Conservation (phyloP, 2,888 invertebrate species). For the Phaonia tiefii region DNA sequence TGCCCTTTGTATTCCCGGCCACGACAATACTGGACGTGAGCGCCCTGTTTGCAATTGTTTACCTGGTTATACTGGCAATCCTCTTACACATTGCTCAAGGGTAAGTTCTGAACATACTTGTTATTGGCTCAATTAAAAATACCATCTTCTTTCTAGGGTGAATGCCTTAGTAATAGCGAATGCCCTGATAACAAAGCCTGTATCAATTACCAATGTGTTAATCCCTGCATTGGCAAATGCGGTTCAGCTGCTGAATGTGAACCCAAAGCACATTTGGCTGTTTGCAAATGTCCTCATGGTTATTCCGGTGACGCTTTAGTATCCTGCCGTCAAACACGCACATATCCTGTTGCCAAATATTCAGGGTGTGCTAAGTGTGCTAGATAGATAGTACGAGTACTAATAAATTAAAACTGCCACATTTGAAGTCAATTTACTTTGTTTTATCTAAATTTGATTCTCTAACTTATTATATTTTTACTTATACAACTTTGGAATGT, state of each 20-base stretch:
- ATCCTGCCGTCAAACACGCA: slow-evolving; percentile 82
- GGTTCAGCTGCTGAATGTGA: slow-evolving; percentile 89
- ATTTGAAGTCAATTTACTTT: slow-evolving; percentile 3
- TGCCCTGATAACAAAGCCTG: slow-evolving; percentile 89
- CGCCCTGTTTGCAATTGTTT: slow-evolving; percentile 93
- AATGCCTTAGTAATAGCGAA: slow-evolving; percentile 89
- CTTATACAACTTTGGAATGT: slow-evolving; percentile 8
- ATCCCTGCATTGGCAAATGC: slow-evolving; percentile 90
- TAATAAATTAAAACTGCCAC: slow-evolving; percentile 47
- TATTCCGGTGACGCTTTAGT: slow-evolving; percentile 83
- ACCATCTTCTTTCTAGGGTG: slow-evolving; percentile 82
- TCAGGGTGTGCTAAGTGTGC: slow-evolving; percentile 42
- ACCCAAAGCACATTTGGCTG: slow-evolving; percentile 88
- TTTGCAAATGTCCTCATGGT: slow-evolving; percentile 90
- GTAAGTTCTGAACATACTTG: slow-evolving; percentile 78
- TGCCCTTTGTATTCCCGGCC: slow-evolving; percentile 88
- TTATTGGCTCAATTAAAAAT: background rate
- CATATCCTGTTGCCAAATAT: slow-evolving; percentile 79
- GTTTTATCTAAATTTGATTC: slow-evolving; percentile 16
- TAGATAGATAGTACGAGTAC: slow-evolving; percentile 29
- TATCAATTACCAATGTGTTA: slow-evolving; percentile 87
- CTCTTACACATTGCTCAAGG: slow-evolving; percentile 85
- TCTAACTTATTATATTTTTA: slow-evolving; percentile 33
- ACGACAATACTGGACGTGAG: slow-evolving; percentile 90
- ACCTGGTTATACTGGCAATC: slow-evolving; percentile 89